These are phyloP conservation scores for Cyphomyrmex costatus DNA, from an alignment of 1,140 invertebrate genomes.

Conservation along the genomic window DNA sequence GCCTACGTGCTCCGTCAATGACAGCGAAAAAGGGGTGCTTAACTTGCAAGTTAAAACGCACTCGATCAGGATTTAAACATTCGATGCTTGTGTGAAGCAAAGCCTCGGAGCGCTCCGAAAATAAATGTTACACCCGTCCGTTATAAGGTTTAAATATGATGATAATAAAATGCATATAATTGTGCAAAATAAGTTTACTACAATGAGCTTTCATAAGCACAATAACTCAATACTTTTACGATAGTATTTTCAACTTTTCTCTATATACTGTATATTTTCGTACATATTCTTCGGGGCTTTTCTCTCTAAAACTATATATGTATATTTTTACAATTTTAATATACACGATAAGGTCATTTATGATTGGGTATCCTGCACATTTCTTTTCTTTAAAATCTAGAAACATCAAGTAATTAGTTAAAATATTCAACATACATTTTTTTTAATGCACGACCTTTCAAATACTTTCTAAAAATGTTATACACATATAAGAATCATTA, in stretches of 20 bases:
- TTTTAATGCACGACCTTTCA: too few relatives aligned
- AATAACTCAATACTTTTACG: slow-evolving; percentile 18
- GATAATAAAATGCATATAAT: slow-evolving; percentile 34
- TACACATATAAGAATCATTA: too few relatives aligned
- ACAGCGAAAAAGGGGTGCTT: slow-evolving; percentile 60
- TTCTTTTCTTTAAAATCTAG: too few relatives aligned
- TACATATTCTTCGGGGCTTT: too few relatives aligned
- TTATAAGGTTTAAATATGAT: slow-evolving; percentile 21
- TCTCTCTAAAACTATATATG: too few relatives aligned
- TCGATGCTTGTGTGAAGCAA: neutral
- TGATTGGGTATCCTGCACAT: too few relatives aligned
- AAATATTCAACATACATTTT: too few relatives aligned
- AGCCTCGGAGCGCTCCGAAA: slow-evolving; percentile 40
- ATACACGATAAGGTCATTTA: too few relatives aligned
- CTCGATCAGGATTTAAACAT: slow-evolving; percentile 44
- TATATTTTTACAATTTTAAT: too few relatives aligned
- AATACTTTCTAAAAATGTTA: too few relatives aligned
- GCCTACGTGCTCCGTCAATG: slow-evolving; percentile 13
- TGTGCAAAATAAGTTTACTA: neutral
- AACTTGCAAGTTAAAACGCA: slow-evolving; percentile 51
- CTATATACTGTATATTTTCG: too few relatives aligned
- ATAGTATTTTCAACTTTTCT: neutral
- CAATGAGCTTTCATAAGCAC: neutral
- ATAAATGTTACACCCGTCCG: slow-evolving; percentile 16
- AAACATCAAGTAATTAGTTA: too few relatives aligned